Evolutionary conservation across 2,888 invertebrate genomes (phyloP).

Genomic region (Hirtodrosophila histrioides): DNA sequence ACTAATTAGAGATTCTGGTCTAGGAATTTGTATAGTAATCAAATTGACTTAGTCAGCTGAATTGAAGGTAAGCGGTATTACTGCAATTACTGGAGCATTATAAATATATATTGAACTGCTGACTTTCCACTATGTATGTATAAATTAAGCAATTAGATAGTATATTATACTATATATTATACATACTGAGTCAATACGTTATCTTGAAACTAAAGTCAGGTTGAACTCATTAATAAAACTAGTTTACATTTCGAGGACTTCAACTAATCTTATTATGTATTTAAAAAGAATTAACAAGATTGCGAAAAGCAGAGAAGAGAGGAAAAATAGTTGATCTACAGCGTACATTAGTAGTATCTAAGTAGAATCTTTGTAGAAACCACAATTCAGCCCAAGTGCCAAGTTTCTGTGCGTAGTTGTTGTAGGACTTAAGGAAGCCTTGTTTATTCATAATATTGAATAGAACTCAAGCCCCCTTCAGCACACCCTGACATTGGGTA

Average conservation of each 20-base stretch:
- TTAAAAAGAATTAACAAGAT: too few relatives aligned
- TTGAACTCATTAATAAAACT: too few relatives aligned
- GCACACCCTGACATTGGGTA: background rate
- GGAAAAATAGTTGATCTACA: too few relatives aligned
- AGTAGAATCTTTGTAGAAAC: too few relatives aligned
- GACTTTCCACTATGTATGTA: slow-evolving; percentile 1
- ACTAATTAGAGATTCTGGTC: slow-evolving; percentile 30
- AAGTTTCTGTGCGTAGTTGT: background rate
- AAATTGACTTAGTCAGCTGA: slow-evolving; percentile 36
- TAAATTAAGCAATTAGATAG: slow-evolving; percentile 15
- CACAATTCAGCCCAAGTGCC: too few relatives aligned
- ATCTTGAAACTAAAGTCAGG: too few relatives aligned
- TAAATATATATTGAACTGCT: slow-evolving; percentile 5
- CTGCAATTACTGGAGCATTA: slow-evolving; percentile 22
- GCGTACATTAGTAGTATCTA: too few relatives aligned
- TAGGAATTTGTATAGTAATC: slow-evolving; percentile 38
- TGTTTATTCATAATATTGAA: slow-evolving; percentile 7
- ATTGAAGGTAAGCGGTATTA: slow-evolving; percentile 26
- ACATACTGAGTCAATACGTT: too few relatives aligned
- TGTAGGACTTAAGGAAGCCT: slow-evolving; percentile 5
- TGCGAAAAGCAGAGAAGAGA: too few relatives aligned
- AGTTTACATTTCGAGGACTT: too few relatives aligned
- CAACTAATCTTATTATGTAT: too few relatives aligned
- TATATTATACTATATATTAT: too few relatives aligned
- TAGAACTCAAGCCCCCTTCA: slow-evolving; percentile 5